Conservation (phyloP, 2,113 vertebrate species). For the Callithrix jacchus region DNA sequence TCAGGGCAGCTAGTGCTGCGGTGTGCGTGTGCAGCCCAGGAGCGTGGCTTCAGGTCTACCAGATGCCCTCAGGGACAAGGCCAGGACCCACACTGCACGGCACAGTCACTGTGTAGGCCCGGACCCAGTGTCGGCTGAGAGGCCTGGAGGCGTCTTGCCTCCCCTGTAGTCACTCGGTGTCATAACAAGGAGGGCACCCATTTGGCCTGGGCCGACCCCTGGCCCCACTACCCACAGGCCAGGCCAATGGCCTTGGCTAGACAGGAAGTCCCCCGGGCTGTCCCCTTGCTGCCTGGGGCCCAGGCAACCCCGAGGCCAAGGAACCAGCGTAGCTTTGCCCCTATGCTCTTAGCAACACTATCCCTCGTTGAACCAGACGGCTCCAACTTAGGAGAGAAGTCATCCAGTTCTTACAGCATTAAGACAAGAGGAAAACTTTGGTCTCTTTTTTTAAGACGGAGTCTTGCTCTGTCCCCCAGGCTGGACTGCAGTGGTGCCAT, state of each 20-base stretch:
- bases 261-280: background rate
- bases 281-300: background rate
- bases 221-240: background rate
- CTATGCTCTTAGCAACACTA: constrained; percentile 36
- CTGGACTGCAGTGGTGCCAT: too few relatives aligned
- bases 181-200: background rate
- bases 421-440: constrained; percentile 54
- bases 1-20: background rate
- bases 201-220: background rate
- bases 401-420: background rate
- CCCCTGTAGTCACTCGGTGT: background rate
- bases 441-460: background rate
- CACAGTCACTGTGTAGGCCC: background rate
- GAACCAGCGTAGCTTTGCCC: background rate
- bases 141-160: background rate
- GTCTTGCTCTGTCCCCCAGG: too few relatives aligned
- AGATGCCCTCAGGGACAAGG: background rate
- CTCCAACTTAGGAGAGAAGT: background rate
- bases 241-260: background rate
- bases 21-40: fast-evolving
- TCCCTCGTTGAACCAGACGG: background rate
- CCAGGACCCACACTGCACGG: background rate
- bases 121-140: background rate
- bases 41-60: background rate
- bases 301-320: background rate